These are phyloP conservation scores for Lucifuga dentata DNA, from an alignment of 2,113 vertebrate genomes.

Conservation along the genomic window DNA sequence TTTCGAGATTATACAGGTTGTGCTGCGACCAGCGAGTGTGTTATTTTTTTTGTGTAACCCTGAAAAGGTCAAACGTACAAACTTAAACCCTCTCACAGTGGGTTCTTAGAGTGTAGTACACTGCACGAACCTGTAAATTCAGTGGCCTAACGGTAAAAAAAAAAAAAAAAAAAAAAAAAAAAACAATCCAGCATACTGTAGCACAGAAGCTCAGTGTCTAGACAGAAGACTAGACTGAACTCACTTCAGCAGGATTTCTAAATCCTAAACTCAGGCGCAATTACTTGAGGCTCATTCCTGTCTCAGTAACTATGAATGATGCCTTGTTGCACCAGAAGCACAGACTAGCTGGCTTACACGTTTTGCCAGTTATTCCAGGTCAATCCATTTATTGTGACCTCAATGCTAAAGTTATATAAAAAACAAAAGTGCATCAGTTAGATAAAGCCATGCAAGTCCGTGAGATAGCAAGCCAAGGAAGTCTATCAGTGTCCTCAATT, in stretches of 20 bases:
- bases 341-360: slow-evolving; percentile 41
- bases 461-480: slow-evolving; percentile 12
- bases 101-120: slow-evolving; percentile 33
- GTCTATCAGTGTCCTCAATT: slow-evolving; percentile 54
- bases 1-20: slow-evolving; percentile 38
- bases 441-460: slow-evolving; percentile 41
- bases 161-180: too few relatives aligned
- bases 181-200: slow-evolving; percentile 33
- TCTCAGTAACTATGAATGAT: slow-evolving; percentile 64
- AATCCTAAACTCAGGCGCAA: slow-evolving; percentile 70
- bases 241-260: slow-evolving; percentile 67
- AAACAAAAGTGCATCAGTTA: neutral
- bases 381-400: slow-evolving; percentile 23
- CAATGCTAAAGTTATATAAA: slow-evolving; percentile 1
- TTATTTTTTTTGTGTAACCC: slow-evolving; percentile 20
- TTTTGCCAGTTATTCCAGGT: slow-evolving; percentile 39
- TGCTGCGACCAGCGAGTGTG: slow-evolving; percentile 7
- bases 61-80: slow-evolving; percentile 5
- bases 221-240: slow-evolving; percentile 73
- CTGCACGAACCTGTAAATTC: slow-evolving; percentile 37
- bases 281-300: slow-evolving; percentile 63
- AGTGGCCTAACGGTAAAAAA: slow-evolving; percentile 24
- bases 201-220: slow-evolving; percentile 64
- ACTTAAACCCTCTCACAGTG: slow-evolving; percentile 15
- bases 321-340: slow-evolving; percentile 45